Evolutionary conservation across 1,140 invertebrate genomes (phyloP).

Genomic region (Littorina saxatilis): DNA sequence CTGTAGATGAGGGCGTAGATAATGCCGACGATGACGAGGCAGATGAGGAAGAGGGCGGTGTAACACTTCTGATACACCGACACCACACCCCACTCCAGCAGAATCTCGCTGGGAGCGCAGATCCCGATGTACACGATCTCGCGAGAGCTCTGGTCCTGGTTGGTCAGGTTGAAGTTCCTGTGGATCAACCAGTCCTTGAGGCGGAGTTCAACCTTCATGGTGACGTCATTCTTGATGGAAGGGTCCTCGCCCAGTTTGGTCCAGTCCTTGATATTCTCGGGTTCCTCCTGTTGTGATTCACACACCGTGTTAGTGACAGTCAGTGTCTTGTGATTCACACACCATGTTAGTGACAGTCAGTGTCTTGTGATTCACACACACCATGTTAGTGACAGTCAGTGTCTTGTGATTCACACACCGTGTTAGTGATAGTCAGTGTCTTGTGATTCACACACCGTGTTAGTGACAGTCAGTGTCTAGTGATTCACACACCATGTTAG

Average conservation of each 20-base stretch:
- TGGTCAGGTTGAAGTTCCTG: background rate
- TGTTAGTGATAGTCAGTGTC: too few relatives aligned
- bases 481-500: too few relatives aligned
- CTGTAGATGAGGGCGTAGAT: slow-evolving; percentile 60
- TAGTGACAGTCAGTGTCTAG: too few relatives aligned
- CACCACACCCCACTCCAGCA: slow-evolving; percentile 40
- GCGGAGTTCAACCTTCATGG: slow-evolving; percentile 16
- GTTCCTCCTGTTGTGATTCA: background rate
- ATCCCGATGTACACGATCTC: slow-evolving; percentile 40
- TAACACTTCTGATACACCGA: slow-evolving; percentile 56
- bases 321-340: background rate
- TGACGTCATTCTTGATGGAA: slow-evolving; percentile 13
- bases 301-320: background rate
- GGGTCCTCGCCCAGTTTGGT: slow-evolving; percentile 27
- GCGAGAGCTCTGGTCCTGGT: too few relatives aligned
- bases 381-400: background rate
- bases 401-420: too few relatives aligned
- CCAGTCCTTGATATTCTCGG: slow-evolving; percentile 31
- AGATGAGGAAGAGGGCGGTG: slow-evolving; percentile 58
- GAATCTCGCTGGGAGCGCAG: slow-evolving; percentile 45
- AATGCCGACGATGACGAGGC: slow-evolving; percentile 57
- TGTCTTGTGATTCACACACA: background rate
- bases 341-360: background rate
- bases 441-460: too few relatives aligned
- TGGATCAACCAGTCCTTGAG: slow-evolving; percentile 6